phyloP scores from a whole-genome alignment of 2,888 invertebrate genomes.

The Antitype chi region DNA sequence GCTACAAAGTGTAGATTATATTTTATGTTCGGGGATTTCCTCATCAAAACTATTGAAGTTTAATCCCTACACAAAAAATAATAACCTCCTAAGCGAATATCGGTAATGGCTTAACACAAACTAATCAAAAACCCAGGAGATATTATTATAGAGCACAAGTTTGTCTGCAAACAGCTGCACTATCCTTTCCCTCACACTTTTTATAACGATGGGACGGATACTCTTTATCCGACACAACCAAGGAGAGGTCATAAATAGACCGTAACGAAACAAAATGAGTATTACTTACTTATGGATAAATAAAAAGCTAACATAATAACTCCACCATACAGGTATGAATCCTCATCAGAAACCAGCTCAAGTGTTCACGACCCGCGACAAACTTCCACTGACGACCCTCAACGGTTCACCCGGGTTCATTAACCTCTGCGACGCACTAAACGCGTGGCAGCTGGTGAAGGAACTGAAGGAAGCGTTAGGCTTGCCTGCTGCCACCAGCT shows the following conservation, averaged over 20 bases:
- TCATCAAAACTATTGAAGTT: background rate
- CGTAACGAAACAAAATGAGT: background rate
- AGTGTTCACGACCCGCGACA: constrained; percentile 94
- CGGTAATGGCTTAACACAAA: background rate
- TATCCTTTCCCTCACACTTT: background rate
- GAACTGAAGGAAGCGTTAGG: constrained; percentile 95
- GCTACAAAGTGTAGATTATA: background rate
- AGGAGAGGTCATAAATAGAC: background rate
- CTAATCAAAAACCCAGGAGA: background rate
- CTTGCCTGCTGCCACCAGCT: constrained; percentile 98
- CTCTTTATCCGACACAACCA: background rate
- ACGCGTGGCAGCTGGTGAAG: constrained; percentile 98
- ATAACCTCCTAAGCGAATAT: too few relatives aligned
- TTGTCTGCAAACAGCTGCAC: background rate
- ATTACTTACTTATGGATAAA: background rate
- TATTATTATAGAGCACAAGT: background rate
- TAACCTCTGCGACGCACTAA: constrained; percentile 98
- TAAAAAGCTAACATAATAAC: background rate
- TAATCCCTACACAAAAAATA: background rate
- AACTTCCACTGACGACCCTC: constrained; percentile 96
- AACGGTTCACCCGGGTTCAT: constrained; percentile 99
- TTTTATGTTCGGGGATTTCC: background rate
- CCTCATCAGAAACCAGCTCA: constrained; percentile 99
- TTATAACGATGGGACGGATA: background rate
- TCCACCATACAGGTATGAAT: constrained; percentile 93